Evolutionary conservation across 2,113 vertebrate genomes (phyloP).

Genomic region (Cercocebus atys): DNA sequence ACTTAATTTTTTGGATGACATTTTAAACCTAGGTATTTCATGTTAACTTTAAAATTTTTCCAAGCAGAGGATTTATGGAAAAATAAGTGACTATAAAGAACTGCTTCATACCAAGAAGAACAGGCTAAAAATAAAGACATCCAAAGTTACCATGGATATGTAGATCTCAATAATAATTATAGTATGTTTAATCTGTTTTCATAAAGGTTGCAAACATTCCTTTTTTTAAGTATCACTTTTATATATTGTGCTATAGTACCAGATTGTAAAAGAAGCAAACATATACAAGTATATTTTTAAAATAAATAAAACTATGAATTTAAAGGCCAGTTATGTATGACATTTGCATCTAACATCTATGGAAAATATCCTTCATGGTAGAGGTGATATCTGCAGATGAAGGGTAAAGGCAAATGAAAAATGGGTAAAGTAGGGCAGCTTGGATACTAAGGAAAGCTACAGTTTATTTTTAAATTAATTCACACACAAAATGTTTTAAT

Average conservation of each 20-base stretch:
- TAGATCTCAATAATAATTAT: neutral
- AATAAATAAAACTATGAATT: constrained; percentile 47
- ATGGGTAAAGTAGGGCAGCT: neutral
- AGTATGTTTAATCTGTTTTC: neutral
- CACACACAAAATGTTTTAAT: constrained; percentile 53
- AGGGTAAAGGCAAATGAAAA: constrained; percentile 46
- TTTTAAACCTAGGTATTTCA: constrained; percentile 45
- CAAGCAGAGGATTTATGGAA: neutral
- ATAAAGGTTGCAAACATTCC: constrained; percentile 7
- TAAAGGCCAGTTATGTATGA: neutral
- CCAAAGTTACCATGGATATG: neutral
- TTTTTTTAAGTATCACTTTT: constrained; percentile 19
- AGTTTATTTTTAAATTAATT: constrained; percentile 64
- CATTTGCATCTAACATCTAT: neutral
- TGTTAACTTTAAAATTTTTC: constrained; percentile 27
- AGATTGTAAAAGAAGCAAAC: constrained; percentile 16
- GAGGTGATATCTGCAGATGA: neutral
- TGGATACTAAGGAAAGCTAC: constrained; percentile 3
- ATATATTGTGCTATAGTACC: neutral
- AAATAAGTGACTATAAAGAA: constrained; percentile 35
- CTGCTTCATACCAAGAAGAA: neutral
- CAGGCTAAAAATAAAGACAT: constrained; percentile 31
- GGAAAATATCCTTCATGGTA: neutral
- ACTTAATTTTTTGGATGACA: constrained; percentile 19
- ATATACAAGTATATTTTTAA: neutral